Percentiles rank a stretch among this genome's conserved stretches.
Conservation (phyloP, 2,888 invertebrate species). For the Barypeithes pellucidus region DNA sequence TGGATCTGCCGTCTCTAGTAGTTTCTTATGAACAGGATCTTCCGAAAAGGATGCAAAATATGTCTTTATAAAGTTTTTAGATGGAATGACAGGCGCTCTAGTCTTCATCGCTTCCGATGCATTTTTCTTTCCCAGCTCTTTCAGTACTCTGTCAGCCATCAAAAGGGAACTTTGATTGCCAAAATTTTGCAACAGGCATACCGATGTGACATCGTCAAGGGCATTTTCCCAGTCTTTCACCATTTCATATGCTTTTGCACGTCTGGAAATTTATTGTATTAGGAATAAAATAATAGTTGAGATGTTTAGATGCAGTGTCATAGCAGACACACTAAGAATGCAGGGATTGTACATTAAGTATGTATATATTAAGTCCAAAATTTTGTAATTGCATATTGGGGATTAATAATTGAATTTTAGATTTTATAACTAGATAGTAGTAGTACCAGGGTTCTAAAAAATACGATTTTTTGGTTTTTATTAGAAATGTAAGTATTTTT, state of each 20-base stretch:
- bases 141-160: slow-evolving; percentile 91
- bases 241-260: slow-evolving; percentile 88
- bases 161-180: slow-evolving; percentile 85
- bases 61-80: slow-evolving; percentile 87
- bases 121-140: slow-evolving; percentile 84
- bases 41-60: slow-evolving; percentile 91
- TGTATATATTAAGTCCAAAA: too few species aligned
- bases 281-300: too few species aligned
- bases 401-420: too few species aligned
- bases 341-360: too few species aligned
- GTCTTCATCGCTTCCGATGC: slow-evolving; percentile 83
- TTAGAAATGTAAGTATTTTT: too few species aligned
- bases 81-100: slow-evolving; percentile 84
- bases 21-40: slow-evolving; percentile 82
- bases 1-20: slow-evolving; percentile 68
- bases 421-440: too few species aligned
- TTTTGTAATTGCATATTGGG: too few species aligned
- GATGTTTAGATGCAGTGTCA: too few species aligned
- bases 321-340: too few species aligned
- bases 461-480: too few species aligned
- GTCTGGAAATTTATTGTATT: slow-evolving; percentile 68
- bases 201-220: slow-evolving; percentile 93
- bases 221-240: slow-evolving; percentile 85
- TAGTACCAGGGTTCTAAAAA: too few species aligned
- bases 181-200: slow-evolving; percentile 93